A percentile compares a stretch with the other conserved stretches of the same genome.
Evolutionary conservation across 2,113 vertebrate genomes (phyloP).

Genomic region (Heterocephalus glaber): DNA sequence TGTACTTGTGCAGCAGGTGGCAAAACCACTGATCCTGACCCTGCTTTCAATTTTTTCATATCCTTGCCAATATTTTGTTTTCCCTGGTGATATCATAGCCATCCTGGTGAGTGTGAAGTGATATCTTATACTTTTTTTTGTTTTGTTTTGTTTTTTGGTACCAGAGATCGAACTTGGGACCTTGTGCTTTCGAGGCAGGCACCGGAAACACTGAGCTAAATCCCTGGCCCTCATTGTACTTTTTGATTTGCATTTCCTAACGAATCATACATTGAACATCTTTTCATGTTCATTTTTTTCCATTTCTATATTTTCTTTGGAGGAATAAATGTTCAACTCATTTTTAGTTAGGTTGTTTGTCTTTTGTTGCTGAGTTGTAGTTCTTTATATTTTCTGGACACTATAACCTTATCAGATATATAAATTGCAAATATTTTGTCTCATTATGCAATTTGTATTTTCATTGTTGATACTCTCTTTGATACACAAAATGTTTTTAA

Average conservation of each 20-base stretch:
- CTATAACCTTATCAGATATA: background rate
- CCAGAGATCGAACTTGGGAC: too few relatives aligned
- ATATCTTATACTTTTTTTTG: too few relatives aligned
- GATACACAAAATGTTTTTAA: background rate
- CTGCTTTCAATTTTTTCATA: background rate
- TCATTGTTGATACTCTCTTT: background rate
- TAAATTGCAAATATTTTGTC: background rate
- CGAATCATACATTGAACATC: background rate
- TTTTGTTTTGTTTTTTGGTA: too few relatives aligned
- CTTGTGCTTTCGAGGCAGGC: too few relatives aligned
- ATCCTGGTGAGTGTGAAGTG: background rate
- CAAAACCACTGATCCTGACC: too few relatives aligned
- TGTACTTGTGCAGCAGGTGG: too few relatives aligned
- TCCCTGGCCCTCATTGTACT: background rate
- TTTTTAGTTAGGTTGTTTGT: background rate
- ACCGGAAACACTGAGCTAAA: too few relatives aligned
- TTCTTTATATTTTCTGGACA: slow-evolving; percentile 31
- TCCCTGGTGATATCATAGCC: background rate
- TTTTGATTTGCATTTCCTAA: background rate
- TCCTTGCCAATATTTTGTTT: background rate
- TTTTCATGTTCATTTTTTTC: background rate
- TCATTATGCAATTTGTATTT: background rate
- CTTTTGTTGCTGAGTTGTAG: background rate
- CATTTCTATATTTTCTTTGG: background rate
- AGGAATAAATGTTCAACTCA: background rate